Conservation (phyloP, 2,113 vertebrate species). For the Cinclus cinclus region DNA sequence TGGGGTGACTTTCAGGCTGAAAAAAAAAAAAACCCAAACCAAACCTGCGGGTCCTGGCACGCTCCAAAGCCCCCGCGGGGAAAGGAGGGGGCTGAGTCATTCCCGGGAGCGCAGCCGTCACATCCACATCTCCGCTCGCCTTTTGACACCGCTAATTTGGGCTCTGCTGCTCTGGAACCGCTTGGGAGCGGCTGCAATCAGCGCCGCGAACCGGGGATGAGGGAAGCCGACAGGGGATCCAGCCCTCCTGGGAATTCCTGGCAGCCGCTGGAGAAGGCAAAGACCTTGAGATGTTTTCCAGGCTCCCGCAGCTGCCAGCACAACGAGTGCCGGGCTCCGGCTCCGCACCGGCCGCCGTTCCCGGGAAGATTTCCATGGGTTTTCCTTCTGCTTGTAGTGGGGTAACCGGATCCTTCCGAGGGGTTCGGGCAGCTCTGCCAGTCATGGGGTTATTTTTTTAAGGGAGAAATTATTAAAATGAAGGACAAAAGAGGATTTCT, state of each 20-base stretch:
- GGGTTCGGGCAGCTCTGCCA: neutral
- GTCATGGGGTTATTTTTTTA: neutral
- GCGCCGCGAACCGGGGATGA: neutral
- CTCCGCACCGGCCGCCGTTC: rapidly evolving
- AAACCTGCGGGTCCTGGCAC: rapidly evolving
- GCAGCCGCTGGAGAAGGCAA: neutral
- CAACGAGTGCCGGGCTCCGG: neutral
- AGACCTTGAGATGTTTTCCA: conserved; percentile 55
- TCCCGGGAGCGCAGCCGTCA: neutral
- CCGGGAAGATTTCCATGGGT: rapidly evolving
- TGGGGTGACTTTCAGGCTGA: neutral
- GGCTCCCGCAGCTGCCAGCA: neutral
- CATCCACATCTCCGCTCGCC: neutral
- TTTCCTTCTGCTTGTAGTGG: rapidly evolving
- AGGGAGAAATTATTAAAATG: neutral
- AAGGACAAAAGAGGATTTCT: neutral
- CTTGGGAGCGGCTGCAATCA: conserved; percentile 33
- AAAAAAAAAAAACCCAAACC: neutral
- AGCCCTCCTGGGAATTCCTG: neutral
- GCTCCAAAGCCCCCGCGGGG: rapidly evolving
- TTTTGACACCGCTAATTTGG: neutral
- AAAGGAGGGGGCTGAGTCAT: neutral
- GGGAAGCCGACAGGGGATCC: neutral
- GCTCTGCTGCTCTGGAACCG: neutral
- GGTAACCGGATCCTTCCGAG: rapidly evolving